Base-by-base conservation (phyloP, 2,113 vertebrate species). In the Catharus minimus region DNA sequence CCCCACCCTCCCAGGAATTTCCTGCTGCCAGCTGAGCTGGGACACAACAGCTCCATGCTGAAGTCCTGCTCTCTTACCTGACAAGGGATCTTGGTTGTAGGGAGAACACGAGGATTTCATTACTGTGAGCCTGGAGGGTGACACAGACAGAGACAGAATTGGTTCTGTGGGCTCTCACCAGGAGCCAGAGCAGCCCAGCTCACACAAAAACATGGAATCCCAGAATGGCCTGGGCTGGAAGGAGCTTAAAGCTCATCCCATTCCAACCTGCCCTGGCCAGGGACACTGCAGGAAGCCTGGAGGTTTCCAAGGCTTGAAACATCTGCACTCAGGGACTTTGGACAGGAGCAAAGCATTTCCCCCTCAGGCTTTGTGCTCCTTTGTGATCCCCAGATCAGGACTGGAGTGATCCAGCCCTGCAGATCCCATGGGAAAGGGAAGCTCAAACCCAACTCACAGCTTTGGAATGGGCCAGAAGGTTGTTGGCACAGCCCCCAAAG, bases 401-500 rank as follows among this genome's bases (percentile, higher is more conserved):
- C 3, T 47, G 32, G 9, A 28, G 47, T 0, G 10, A 2, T 2
- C 2, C 22, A 13, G 26, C 12, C 1, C 17, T 7, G 1, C 11
- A 7, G 72, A 41, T 50, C 49, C 67, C 23, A 3, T 0, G 11
- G 78, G 61, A 75, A 73, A 11, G 81, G 10, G 15, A 36, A 77
- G 52, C 52, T 71, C 21, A 2, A n/a, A 55, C 24, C 26, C 33
- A 76, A 97, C 98, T 99, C 96, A 99, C 99, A 50, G 99, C 99
- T 98, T 97, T 98, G 9, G 98, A 98, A 39, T 98, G 98, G 76
- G 98, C 98, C 41, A 99, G 97, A 7, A 99, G 95, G 94, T 99
- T 99, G 97, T 99, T 99, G 94, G 99, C 99, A 77, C 99, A 99
- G n/a, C 99, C 99, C 69, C 99, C 99, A 11, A 99, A 99, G 86